phyloP scores from a whole-genome alignment of 2,113 vertebrate genomes.

The Elephas maximus region DNA sequence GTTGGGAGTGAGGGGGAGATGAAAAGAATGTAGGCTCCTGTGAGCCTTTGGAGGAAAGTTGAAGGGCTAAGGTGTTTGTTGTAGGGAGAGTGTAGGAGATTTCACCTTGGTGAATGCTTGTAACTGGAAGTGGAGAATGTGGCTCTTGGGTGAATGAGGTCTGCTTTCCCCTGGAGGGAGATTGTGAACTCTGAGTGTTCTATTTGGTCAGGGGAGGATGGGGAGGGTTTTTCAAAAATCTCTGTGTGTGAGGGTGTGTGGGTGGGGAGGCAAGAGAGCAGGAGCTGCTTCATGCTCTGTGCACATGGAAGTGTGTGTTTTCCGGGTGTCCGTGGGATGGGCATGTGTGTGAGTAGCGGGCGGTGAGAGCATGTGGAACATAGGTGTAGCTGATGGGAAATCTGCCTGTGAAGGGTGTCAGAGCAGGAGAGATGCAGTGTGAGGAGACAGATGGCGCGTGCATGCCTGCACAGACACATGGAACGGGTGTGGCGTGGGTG shows the following conservation, averaged over 20 bases:
- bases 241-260: neutral
- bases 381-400: conserved; percentile 73
- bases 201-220: neutral
- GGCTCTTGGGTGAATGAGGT: neutral
- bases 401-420: conserved; percentile 60
- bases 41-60: neutral
- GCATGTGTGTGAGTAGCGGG: conserved; percentile 52
- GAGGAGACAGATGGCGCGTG: conserved; percentile 20
- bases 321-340: neutral
- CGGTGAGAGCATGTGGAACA: conserved; percentile 50
- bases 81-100: neutral
- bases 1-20: neutral
- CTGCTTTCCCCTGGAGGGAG: neutral
- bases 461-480: neutral
- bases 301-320: neutral
- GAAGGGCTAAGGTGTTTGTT: neutral
- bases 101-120: neutral
- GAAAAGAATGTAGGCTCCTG: neutral
- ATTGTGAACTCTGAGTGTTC: neutral
- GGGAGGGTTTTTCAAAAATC: neutral
- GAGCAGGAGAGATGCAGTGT: conserved; percentile 29
- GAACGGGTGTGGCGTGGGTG: neutral
- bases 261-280: neutral
- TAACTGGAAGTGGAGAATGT: neutral
- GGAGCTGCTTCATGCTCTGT: neutral